These are phyloP conservation scores for Drosophila arizonae DNA, from an alignment of 1,140 invertebrate species.

Conservation along the genomic window DNA sequence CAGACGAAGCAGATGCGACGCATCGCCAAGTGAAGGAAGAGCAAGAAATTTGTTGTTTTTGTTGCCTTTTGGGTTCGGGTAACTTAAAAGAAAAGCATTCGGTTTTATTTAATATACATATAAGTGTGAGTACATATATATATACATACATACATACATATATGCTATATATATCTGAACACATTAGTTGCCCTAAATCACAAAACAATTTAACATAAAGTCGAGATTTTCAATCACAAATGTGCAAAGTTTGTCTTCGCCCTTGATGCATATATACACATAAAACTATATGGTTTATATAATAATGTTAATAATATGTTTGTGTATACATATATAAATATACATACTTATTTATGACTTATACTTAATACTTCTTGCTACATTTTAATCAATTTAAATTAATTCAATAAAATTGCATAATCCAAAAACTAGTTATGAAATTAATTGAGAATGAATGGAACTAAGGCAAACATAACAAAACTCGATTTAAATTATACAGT, in stretches of 20 bases:
- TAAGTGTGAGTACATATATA: background rate
- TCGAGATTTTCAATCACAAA: constrained; percentile 67
- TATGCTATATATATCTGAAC: constrained; percentile 38
- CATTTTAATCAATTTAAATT: constrained; percentile 33
- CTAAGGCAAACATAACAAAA: background rate
- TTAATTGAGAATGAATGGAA: background rate
- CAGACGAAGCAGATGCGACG: constrained; percentile 89
- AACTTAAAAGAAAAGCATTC: constrained; percentile 14
- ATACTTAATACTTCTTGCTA: constrained; percentile 60
- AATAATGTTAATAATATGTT: background rate
- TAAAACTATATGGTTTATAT: constrained; percentile 7
- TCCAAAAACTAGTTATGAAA: background rate
- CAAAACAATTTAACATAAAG: constrained; percentile 58
- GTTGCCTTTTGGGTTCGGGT: background rate
- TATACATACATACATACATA: background rate
- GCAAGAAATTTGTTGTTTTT: background rate
- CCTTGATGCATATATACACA: constrained; percentile 17
- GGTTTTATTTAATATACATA: constrained; percentile 2
- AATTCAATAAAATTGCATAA: constrained; percentile 14
- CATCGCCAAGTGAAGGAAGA: constrained; percentile 84
- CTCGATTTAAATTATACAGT: background rate
- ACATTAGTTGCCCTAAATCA: constrained; percentile 55
- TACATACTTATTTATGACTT: constrained; percentile 6
- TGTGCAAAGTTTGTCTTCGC: constrained; percentile 35
- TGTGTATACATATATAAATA: constrained; percentile 14